These are phyloP conservation scores for Agrochola circellaris DNA, from an alignment of 2,888 invertebrate genomes.

Conservation along the genomic window DNA sequence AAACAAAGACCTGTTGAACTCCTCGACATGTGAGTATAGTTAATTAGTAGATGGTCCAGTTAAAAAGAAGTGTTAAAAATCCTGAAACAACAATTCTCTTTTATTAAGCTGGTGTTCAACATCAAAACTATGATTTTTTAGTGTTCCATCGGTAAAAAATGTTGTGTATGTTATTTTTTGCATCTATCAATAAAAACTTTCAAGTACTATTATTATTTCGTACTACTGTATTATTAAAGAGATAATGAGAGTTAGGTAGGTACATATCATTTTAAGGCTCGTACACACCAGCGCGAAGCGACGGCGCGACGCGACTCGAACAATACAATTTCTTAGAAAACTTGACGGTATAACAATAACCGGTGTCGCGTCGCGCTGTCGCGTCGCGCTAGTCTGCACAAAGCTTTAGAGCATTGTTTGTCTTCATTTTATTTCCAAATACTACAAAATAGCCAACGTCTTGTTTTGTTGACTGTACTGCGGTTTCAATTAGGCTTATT, in stretches of 20 bases:
- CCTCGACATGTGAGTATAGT: not conserved
- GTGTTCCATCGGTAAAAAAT: not conserved
- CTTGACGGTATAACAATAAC: too few relatives aligned
- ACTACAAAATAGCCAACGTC: not conserved
- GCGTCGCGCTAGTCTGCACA: too few relatives aligned
- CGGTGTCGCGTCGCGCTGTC: too few relatives aligned
- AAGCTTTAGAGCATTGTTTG: not conserved
- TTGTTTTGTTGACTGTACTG: not conserved
- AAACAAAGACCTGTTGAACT: not conserved
- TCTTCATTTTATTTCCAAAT: not conserved
- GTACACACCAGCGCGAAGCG: too few relatives aligned
- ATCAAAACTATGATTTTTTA: not conserved
- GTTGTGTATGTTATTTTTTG: not conserved
- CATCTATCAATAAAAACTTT: not conserved
- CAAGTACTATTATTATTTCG: not conserved
- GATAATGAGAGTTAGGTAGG: not conserved
- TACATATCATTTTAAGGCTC: not conserved
- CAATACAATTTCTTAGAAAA: too few relatives aligned
- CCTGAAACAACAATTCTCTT: not conserved
- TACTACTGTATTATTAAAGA: not conserved
- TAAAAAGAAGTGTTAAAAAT: not conserved
- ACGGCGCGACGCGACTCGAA: too few relatives aligned
- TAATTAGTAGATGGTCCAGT: not conserved
- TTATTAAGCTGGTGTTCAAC: not conserved
- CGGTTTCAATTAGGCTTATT: slow-evolving; percentile 12